Conservation (phyloP, 1,140 invertebrate species). For the Hirudo medicinalis region DNA sequence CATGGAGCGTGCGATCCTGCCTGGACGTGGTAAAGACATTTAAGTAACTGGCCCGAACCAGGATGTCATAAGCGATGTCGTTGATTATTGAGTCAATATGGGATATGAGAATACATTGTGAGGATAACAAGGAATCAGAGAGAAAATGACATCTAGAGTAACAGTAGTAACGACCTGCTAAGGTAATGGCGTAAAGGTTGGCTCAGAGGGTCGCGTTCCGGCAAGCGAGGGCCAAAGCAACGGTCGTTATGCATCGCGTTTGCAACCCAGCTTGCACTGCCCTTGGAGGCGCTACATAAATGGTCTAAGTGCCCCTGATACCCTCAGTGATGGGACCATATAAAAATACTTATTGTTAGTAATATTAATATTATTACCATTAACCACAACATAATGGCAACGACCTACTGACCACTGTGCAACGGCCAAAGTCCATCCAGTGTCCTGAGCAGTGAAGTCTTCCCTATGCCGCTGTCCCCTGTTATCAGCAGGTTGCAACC, state of each 20-base stretch:
- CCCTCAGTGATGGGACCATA: too few species aligned
- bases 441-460: slow-evolving; percentile 49
- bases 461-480: slow-evolving; percentile 50
- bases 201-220: too few species aligned
- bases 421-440: slow-evolving; percentile 48
- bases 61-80: too few species aligned
- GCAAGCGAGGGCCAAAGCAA: too few species aligned
- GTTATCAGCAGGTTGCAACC: slow-evolving; percentile 45
- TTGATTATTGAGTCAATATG: too few species aligned
- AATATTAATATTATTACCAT: slow-evolving; percentile 27
- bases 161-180: background rate
- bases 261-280: too few species aligned
- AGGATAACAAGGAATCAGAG: background rate
- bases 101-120: too few species aligned
- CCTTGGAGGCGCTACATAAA: background rate
- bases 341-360: slow-evolving; percentile 1
- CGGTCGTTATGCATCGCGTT: too few species aligned
- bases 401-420: slow-evolving; percentile 25
- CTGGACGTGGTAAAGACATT: background rate
- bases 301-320: background rate
- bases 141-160: background rate
- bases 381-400: slow-evolving; percentile 32
- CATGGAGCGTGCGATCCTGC: slow-evolving; percentile 21
- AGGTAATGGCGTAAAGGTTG: too few species aligned
- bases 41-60: too few species aligned